Percentiles rank a stretch among this genome's conserved stretches.
Conservation (phyloP, 35 echinoderm and acorn worm species). For the Lytechinus pictus region DNA sequence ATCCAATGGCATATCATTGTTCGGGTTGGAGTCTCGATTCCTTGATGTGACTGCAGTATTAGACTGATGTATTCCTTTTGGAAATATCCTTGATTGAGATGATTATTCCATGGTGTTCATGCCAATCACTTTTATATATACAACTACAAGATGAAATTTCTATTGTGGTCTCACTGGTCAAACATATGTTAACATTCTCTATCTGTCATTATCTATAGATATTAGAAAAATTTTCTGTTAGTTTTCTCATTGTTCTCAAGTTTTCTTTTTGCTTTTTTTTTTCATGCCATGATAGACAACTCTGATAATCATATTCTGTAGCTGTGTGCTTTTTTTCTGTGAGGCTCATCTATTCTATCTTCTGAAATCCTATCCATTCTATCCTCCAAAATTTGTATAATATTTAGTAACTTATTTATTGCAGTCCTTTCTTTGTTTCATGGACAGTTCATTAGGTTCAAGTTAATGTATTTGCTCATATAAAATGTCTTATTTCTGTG, state of each 20-base stretch:
- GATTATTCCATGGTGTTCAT: neutral
- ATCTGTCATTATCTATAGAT: neutral
- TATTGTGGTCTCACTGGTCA: neutral
- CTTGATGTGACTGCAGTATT: too few relatives aligned
- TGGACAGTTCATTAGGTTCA: neutral
- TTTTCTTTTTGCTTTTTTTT: neutral
- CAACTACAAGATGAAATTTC: neutral
- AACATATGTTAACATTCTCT: neutral
- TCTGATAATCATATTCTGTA: neutral
- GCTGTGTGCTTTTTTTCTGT: neutral
- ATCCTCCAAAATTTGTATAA: neutral
- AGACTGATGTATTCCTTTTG: neutral
- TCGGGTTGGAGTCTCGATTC: too few relatives aligned
- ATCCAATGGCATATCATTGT: too few relatives aligned
- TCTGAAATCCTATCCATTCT: neutral
- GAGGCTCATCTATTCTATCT: neutral
- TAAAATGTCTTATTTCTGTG: neutral
- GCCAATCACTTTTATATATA: neutral
- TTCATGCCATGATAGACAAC: neutral
- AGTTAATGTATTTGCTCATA: neutral
- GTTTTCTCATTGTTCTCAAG: neutral
- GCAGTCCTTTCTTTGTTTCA: neutral
- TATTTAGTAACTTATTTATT: constrained; percentile 1
- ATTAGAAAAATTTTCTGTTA: neutral
- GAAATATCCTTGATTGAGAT: neutral